Evolutionary conservation across 2,888 invertebrate species (phyloP).

Genomic region (Scaeva pyrastri): DNA sequence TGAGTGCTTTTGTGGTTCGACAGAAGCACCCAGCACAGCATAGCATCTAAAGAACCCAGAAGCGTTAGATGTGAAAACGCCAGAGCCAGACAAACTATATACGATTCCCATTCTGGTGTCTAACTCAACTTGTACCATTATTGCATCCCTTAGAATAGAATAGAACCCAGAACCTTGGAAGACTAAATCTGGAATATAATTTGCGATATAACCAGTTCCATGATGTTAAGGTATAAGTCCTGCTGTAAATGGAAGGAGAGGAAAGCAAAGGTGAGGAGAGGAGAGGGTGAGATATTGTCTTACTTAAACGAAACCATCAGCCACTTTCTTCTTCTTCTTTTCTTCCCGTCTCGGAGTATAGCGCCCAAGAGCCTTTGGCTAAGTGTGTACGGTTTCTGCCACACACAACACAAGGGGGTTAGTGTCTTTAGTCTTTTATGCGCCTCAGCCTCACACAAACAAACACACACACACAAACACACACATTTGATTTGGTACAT

Average conservation of each 20-base stretch:
- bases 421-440: conserved; percentile 1
- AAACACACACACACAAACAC: too few species aligned
- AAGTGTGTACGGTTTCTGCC: conserved; percentile 32
- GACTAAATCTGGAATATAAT: conserved; percentile 75
- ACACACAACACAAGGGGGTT: conserved; percentile 21
- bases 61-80: conserved; percentile 21
- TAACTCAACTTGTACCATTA: not conserved
- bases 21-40: conserved; percentile 61
- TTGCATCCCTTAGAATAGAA: conserved; percentile 57
- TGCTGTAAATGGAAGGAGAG: not conserved
- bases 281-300: conserved; percentile 34
- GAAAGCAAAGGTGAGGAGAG: not conserved
- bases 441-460: too few species aligned
- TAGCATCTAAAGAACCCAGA: not conserved
- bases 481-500: too few species aligned
- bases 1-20: conserved; percentile 77
- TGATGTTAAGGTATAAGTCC: conserved; percentile 9
- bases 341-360: conserved; percentile 77
- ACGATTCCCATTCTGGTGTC: conserved; percentile 30
- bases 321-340: conserved; percentile 73
- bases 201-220: conserved; percentile 78
- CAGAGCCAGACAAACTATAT: conserved; percentile 42
- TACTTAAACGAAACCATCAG: conserved; percentile 60
- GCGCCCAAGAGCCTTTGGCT: conserved; percentile 64
- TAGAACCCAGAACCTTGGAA: not conserved